Percentiles rank a stretch among this genome's conserved stretches.
Conservation (phyloP, 2,113 vertebrate genomes). For the Sceloporus tristichus region DNA sequence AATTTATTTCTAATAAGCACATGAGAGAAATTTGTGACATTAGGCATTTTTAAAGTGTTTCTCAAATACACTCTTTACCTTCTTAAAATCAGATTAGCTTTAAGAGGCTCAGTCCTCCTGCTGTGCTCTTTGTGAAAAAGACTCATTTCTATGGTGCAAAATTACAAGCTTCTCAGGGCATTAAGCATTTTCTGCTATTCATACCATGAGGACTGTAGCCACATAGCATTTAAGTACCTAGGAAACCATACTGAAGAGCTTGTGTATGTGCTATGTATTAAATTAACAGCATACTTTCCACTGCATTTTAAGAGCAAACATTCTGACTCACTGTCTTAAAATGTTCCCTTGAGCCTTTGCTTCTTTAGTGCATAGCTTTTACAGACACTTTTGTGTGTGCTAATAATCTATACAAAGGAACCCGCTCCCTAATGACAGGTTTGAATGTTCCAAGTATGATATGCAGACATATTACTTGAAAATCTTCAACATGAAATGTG, state of each 20-base stretch:
- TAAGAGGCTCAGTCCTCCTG: constrained; percentile 8
- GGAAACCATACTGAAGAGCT: constrained; percentile 1
- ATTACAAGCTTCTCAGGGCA: constrained; percentile 10
- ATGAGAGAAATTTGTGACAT: neutral
- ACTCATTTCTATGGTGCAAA: constrained; percentile 6
- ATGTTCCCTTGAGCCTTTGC: neutral
- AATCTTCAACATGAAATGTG: neutral
- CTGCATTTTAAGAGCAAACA: constrained; percentile 19
- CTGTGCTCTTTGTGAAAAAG: constrained; percentile 17
- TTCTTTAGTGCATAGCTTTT: neutral
- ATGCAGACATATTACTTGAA: neutral
- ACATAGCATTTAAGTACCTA: neutral
- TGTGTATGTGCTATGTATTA: neutral
- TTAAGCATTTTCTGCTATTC: constrained; percentile 12
- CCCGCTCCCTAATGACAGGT: neutral
- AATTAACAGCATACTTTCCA: neutral
- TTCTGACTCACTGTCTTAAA: neutral
- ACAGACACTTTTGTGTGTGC: neutral
- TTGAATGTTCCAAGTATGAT: neutral
- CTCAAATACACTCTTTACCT: neutral
- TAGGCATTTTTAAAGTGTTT: constrained; percentile 27
- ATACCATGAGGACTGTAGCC: constrained; percentile 3
- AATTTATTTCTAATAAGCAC: constrained; percentile 32
- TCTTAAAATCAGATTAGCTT: constrained; percentile 11
- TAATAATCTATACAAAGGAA: neutral